A percentile compares a stretch with the other conserved stretches of the same genome.
These are phyloP conservation scores for Aphidius colemani DNA, from an alignment of 2,888 invertebrate species.

Conservation along the genomic window DNA sequence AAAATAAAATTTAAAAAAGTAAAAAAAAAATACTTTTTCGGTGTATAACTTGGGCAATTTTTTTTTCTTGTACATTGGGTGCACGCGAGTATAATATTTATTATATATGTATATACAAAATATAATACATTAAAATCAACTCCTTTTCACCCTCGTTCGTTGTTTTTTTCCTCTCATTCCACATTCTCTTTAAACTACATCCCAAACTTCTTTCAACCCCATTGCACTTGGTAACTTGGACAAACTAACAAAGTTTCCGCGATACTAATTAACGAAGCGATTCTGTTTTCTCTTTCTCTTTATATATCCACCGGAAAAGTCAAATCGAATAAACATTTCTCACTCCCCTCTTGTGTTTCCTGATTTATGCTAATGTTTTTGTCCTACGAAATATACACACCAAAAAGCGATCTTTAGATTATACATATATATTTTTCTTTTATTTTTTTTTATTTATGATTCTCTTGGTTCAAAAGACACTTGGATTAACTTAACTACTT, in stretches of 20 bases:
- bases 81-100: too few species aligned
- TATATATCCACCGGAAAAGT: conserved; percentile 34
- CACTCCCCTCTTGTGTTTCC: conserved; percentile 46
- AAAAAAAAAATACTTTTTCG: too few species aligned
- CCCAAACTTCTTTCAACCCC: not conserved
- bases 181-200: too few species aligned
- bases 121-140: too few species aligned
- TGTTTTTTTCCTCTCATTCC: too few species aligned
- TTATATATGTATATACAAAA: too few species aligned
- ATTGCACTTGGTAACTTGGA: conserved; percentile 6
- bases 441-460: too few species aligned
- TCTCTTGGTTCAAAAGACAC: conserved; percentile 37
- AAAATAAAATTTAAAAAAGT: too few species aligned
- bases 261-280: conserved; percentile 30
- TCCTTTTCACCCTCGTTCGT: too few species aligned
- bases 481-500: conserved; percentile 59
- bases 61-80: too few species aligned
- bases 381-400: conserved; percentile 55
- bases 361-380: conserved; percentile 61
- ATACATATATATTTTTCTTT: conserved; percentile 38
- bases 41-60: too few species aligned
- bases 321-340: conserved; percentile 57
- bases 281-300: conserved; percentile 2
- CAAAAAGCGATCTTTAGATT: conserved; percentile 53
- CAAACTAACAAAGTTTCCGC: conserved; percentile 19